Conservation (phyloP, 2,113 vertebrate genomes). For the Alces alces region DNA sequence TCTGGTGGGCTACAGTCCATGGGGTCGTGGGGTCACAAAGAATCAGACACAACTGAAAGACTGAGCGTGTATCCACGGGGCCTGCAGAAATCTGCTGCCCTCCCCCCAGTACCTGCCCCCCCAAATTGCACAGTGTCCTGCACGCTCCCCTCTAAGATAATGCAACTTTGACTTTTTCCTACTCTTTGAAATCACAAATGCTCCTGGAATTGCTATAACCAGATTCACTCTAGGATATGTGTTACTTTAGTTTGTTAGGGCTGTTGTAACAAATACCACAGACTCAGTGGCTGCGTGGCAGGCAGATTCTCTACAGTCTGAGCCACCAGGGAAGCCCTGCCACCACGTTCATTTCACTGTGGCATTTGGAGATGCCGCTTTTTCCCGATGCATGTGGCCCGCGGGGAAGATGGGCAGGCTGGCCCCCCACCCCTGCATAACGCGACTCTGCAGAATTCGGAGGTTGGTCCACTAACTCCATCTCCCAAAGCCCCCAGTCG, state of each 20-base stretch:
- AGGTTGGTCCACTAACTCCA: background rate
- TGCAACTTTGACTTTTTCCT: background rate
- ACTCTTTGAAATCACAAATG: background rate
- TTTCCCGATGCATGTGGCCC: rapidly evolving
- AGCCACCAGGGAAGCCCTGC: background rate
- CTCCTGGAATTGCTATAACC: background rate
- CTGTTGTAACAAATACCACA: rapidly evolving
- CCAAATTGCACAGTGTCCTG: background rate
- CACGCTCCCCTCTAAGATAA: background rate
- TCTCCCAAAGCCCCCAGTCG: background rate
- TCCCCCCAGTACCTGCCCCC: background rate
- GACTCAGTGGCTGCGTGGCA: rapidly evolving
- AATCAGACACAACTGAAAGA: background rate
- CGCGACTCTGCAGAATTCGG: rapidly evolving
- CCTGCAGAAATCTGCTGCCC: background rate
- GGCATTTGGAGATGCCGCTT: rapidly evolving
- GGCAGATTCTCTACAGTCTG: background rate
- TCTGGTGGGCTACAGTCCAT: rapidly evolving
- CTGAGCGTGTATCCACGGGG: rapidly evolving
- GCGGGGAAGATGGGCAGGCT: rapidly evolving
- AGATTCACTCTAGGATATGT: rapidly evolving
- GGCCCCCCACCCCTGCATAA: background rate
- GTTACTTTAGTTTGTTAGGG: background rate
- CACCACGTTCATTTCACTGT: rapidly evolving
- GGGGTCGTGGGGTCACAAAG: background rate